Evolutionary conservation across 2,113 vertebrate genomes (phyloP).

Genomic region (Abramis brama): DNA sequence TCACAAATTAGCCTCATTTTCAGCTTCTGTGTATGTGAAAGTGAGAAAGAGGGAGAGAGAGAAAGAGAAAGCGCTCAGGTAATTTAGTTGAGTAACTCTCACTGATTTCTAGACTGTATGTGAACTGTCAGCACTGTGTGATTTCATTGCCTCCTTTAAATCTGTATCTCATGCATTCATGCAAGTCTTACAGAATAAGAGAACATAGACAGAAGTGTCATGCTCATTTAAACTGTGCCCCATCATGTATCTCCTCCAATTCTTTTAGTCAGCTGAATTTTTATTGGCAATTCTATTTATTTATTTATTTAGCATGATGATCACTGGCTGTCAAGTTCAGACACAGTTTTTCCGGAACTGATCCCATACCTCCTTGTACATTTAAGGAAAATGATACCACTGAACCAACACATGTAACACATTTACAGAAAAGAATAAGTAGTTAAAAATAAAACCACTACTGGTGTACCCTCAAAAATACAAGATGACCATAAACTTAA

Average conservation of each 20-base stretch:
- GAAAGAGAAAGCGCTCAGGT: constrained; percentile 39
- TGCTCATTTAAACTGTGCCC: too few relatives aligned
- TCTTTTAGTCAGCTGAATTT: too few relatives aligned
- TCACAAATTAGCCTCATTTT: constrained; percentile 73
- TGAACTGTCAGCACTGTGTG: neutral
- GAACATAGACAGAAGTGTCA: neutral
- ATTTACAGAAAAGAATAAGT: neutral
- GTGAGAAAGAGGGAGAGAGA: constrained; percentile 25
- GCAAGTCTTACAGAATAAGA: neutral
- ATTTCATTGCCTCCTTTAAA: constrained; percentile 30
- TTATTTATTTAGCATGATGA: neutral
- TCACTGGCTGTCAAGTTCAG: neutral
- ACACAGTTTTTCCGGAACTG: neutral
- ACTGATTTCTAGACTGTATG: neutral
- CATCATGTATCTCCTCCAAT: too few relatives aligned
- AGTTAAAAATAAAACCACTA: neutral
- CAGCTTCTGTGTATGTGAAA: constrained; percentile 53
- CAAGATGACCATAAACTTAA: neutral
- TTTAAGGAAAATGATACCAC: neutral
- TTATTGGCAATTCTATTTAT: too few relatives aligned
- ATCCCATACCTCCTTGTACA: neutral
- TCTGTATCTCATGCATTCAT: constrained; percentile 6
- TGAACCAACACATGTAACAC: neutral
- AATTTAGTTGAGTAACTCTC: constrained; percentile 34
- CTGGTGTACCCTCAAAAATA: neutral